Base-by-base conservation (phyloP, 2,113 vertebrate species). In the Melierax canorus region DNA sequence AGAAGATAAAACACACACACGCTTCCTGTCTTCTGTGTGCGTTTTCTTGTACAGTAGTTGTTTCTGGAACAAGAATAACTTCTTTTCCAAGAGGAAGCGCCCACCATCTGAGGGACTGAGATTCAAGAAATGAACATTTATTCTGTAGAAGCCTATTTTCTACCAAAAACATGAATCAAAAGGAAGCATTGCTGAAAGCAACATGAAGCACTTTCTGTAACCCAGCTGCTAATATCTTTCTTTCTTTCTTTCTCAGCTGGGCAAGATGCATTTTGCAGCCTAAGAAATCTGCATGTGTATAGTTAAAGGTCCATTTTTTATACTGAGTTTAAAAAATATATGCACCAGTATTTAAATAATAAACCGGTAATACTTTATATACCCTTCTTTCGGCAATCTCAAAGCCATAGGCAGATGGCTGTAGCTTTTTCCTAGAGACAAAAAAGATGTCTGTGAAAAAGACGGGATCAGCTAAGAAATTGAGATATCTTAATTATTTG, bases 31-130 rank as follows among this genome's bases (percentile, higher is more conserved):
- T 95, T 97, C 88, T 92, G 27, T 74, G 73, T 80, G 68, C 75
- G 0, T 83, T 92, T 93, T 91, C 94, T 92, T 95, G 58, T 94
- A 75, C 91, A 75, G 96, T 91, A 94, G 93, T 97, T 97, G 87
- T 97, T 96, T 96, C 97, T 97, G 95, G 96, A 97, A 96, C 89
- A 85, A 93, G 78, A 96, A 83, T 68, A 90, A 86, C 69, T 92
- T 95, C 24, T 81, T 93, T 96, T 96, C 93, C 86, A 96, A 95
- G 86, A 94, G 92, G 89, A 97, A 97, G 71, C 67, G 7, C 94
- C 96, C 95, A 97, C 95, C 91, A 96, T 94, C 88, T 92, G 90
- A 89, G 95, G 89, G 80, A 64, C 72, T 88, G 81, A 88, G 76
- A 73, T 56, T 89, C 53, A 85, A 93, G 87, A 87, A 88, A 84